Conservation (phyloP, 2,797 vertebrate species). For the Lepidocolaptes lacrymiger region DNA sequence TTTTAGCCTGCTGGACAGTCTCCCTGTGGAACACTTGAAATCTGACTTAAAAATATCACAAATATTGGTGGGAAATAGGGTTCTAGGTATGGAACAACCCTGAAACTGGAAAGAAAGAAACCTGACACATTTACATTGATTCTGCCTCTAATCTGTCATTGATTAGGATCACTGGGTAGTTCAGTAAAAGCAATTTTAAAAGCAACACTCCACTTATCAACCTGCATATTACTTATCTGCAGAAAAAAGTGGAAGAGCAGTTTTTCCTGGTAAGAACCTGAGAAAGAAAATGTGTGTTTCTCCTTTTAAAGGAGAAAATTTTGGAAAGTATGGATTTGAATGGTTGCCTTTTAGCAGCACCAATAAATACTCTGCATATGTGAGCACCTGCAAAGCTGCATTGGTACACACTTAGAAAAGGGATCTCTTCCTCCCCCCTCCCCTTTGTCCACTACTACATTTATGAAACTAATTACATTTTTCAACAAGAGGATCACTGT, state of each 20-base stretch:
- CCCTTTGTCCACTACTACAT: slow-evolving; percentile 34
- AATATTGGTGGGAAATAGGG: neutral
- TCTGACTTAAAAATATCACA: neutral
- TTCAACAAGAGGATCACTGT: slow-evolving; percentile 59
- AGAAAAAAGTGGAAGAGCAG: neutral
- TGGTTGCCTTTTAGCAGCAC: neutral
- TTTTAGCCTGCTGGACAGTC: neutral
- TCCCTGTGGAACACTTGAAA: neutral
- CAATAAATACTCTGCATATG: neutral
- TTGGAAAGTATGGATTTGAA: neutral
- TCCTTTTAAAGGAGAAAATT: neutral
- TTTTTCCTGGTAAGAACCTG: neutral
- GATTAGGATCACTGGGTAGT: neutral
- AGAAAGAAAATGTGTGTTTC: neutral
- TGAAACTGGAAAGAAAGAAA: neutral
- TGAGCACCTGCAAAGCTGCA: slow-evolving; percentile 7
- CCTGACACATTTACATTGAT: neutral
- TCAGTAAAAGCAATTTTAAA: neutral
- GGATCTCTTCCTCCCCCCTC: neutral
- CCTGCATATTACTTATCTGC: neutral
- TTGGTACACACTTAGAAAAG: neutral
- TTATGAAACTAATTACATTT: slow-evolving; percentile 49
- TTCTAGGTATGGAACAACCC: neutral
- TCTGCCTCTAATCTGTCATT: neutral
- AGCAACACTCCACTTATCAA: neutral